Evolutionary conservation across 2,888 invertebrate species (phyloP), one percentile per base, ranked within the genome.

Genomic region (Tenthredo scrophulariae): DNA sequence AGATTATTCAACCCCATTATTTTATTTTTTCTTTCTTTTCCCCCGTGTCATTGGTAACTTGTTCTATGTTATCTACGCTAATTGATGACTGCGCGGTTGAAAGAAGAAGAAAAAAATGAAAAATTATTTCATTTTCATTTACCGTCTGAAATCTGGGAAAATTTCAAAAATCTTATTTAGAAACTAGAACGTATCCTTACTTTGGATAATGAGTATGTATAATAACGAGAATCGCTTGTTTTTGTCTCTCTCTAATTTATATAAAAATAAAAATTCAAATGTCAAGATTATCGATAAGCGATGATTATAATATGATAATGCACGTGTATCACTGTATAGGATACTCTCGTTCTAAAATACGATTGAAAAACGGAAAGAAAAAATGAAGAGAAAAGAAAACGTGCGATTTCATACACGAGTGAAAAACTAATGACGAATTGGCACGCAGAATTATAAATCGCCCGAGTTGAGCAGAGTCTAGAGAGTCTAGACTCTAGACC

Each of bases 401-500:
- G 54, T 77, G 50, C 18, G 9, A 22, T 18, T 33, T 26, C 33
- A 26, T 33, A 54, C 18, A 77, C 33, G 29, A 22, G 46, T 5
- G 77, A 7, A 54, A 77, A 77, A 29, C 29, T 29, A 46, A 43
- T 46, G 26, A 77, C 50, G 15, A 29, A 70, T 22, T 70, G 70
- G 37, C 70, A 26, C 15, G 46, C 22, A 75, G 18, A 46, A 46
- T 75, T 46, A 46, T 75, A 70, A 29, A 15, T 67, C 65, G 10
- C 18, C n/a, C 54, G n/a, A 46, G 46, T 54, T n/a, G 5, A n/a
- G 26, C 10, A 29, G 65, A 65, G 65, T 65, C 65, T 7, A 72
- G 33, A 37, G n/a, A 72, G 40, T 67, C 54, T 54, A 54, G 54
- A 65, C 33, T 40, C 40, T 40, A n/a, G n/a, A n/a, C n/a, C n/a